A percentile compares a stretch with the other conserved stretches of the same genome.
phyloP scores from a whole-genome alignment of 2,888 invertebrate genomes.

The Timema cristinae region DNA sequence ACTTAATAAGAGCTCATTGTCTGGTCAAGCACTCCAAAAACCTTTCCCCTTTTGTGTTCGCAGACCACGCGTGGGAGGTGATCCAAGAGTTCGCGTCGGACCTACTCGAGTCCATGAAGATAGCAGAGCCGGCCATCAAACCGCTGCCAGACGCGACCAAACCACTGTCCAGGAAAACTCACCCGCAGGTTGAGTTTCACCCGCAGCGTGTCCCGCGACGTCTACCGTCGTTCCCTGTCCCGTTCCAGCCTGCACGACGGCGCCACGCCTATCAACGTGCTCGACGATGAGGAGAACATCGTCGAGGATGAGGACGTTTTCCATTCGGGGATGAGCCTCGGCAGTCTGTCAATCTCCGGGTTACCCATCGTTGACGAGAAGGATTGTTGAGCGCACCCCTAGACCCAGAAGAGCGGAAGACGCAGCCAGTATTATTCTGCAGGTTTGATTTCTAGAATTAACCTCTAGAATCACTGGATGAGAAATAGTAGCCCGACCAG shows the following conservation, averaged over 20 bases:
- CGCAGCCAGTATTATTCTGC: no score
- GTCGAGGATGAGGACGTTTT: conserved; percentile 30
- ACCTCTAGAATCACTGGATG: no score
- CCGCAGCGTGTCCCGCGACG: conserved; percentile 53
- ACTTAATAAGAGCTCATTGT: no score
- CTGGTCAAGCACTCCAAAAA: no score
- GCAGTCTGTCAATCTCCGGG: background rate
- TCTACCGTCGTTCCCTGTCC: conserved; percentile 40
- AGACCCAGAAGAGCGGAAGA: background rate
- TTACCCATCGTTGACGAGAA: conserved; percentile 24
- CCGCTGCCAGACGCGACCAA: conserved; percentile 17
- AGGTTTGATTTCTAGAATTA: no score
- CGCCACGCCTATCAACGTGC: conserved; percentile 34
- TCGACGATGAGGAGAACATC: conserved; percentile 32
- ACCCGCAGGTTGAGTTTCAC: conserved; percentile 54
- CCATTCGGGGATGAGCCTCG: background rate
- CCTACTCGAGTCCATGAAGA: conserved; percentile 45
- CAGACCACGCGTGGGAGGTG: conserved; percentile 59
- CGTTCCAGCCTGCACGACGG: conserved; percentile 33
- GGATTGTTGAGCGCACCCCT: background rate
- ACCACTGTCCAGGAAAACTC: conserved; percentile 25
- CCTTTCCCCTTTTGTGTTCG: conserved; percentile 16
- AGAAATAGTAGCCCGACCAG: no score
- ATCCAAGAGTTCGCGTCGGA: conserved; percentile 59
- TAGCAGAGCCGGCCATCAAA: conserved; percentile 42